Evolutionary conservation across 2,888 invertebrate species (phyloP), one percentile per base, ranked within the genome.

Genomic region (Luffia ferchaultella): DNA sequence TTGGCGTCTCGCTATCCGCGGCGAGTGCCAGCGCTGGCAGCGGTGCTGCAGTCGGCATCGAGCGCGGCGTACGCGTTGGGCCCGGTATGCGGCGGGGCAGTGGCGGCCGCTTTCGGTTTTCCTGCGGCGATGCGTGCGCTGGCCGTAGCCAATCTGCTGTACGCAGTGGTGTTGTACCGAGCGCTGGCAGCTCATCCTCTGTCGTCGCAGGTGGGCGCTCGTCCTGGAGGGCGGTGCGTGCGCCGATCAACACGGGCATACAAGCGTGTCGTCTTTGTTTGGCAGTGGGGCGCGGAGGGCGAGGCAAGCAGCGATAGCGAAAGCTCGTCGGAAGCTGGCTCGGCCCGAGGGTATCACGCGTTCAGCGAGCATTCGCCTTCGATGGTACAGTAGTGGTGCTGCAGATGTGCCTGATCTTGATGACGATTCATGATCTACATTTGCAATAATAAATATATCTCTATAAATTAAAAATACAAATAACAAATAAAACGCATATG

Each of bases 21-120:
- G 62, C 55, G 54, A 2, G 54, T 59, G 42, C 70, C 76, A 41
- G 69, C 64, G 46, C 58, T 65, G 42, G 78, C 79, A 50, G 78
- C 78, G 46, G 64, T 78, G 55, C 63, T 78, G 56, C 78, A 80
- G 58, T 73, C 70, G 47, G 73, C 78, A 19, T 64, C 70, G 49
- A 75, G 75, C 60, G 71, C 68, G 12, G 79, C 79, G 0, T 77
- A 76, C 55, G 72, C 69, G 16, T 58, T 71, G 48, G 77, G 76
- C 7, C 78, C 78, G 20, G 65, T 70, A 54, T 55, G 61, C 54
- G 80, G 78, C 54, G 78, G 76, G n/a, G 54, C 66, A 60, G 57
- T 67, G 58, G 62, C 71, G 54, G 73, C 68, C 70, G 54, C 55
- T 53, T 63, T 60, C 46, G 74, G 79, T 1, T 77, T 79, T 65